Conservation (phyloP, 2,113 vertebrate genomes). For the Xerus inauris region DNA sequence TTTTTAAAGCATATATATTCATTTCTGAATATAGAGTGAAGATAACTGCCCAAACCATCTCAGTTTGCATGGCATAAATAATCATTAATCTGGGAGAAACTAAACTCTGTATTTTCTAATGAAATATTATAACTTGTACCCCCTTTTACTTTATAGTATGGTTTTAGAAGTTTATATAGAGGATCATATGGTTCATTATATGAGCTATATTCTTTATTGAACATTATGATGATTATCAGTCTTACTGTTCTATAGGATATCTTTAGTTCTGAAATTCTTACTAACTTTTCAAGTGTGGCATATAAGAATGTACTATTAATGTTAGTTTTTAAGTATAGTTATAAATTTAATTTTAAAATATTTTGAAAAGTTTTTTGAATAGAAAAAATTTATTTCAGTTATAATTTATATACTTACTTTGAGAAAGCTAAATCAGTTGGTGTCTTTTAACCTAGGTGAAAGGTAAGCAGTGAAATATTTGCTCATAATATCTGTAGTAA, state of each 20-base stretch:
- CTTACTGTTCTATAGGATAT: neutral
- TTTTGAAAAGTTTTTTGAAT: slow-evolving; percentile 15
- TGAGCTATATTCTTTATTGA: slow-evolving; percentile 16
- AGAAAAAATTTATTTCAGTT: slow-evolving; percentile 27
- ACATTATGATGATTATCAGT: neutral
- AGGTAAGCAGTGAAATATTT: slow-evolving; percentile 1
- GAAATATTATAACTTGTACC: slow-evolving; percentile 43
- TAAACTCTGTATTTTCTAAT: slow-evolving; percentile 74
- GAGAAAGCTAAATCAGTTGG: neutral
- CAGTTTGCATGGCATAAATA: slow-evolving; percentile 72
- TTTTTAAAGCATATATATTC: neutral
- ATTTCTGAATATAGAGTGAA: slow-evolving; percentile 67
- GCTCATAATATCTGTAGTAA: neutral
- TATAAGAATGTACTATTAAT: neutral
- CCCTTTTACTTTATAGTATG: slow-evolving; percentile 49
- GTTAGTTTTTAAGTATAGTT: neutral
- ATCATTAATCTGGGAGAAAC: slow-evolving; percentile 70
- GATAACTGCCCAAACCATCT: slow-evolving; percentile 67
- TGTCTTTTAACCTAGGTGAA: neutral
- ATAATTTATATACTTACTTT: slow-evolving; percentile 27
- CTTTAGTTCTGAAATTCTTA: neutral
- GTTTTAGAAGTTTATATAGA: slow-evolving; percentile 63
- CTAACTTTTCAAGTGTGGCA: slow-evolving; percentile 6
- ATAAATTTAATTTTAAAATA: slow-evolving; percentile 35
- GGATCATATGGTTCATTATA: neutral